phyloP scores from a whole-genome alignment of 2,113 vertebrate species.

The Aspiorhynchus laticeps region DNA sequence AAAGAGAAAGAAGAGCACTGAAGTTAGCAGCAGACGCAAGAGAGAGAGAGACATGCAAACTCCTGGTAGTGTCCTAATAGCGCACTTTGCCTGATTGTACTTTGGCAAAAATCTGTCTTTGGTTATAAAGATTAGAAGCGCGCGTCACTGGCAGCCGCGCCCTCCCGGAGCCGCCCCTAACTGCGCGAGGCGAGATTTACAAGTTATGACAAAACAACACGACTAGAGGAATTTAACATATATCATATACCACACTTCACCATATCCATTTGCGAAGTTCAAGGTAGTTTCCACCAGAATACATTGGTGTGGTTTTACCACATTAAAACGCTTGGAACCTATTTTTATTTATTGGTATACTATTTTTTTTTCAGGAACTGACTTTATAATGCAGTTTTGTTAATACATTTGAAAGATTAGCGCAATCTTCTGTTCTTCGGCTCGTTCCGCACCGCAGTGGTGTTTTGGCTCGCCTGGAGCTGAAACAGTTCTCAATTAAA shows the following conservation, averaged over 20 bases:
- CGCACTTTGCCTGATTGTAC: conserved; percentile 35
- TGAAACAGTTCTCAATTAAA: no score
- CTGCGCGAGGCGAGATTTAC: not conserved
- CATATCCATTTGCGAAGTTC: not conserved
- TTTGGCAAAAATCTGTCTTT: conserved; percentile 8
- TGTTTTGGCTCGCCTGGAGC: no score
- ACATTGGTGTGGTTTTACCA: not conserved
- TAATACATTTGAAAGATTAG: no score
- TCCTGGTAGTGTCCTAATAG: conserved; percentile 13
- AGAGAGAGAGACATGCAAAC: not conserved
- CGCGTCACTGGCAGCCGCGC: conserved; percentile 29
- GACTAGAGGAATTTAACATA: not conserved
- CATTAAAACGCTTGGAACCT: not conserved
- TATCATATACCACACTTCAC: not conserved
- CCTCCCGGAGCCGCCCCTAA: conserved; percentile 22
- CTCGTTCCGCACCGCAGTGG: no score
- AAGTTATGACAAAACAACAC: conserved; percentile 3
- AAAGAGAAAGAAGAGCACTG: not conserved
- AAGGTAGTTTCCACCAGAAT: not conserved
- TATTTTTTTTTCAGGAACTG: no score
- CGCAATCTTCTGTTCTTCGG: no score
- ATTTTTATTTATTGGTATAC: not conserved
- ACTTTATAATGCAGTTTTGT: no score
- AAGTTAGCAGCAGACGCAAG: not conserved
- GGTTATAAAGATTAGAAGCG: not conserved